Conservation (phyloP, 2,797 vertebrate genomes). For the Eidolon dupreanum region DNA sequence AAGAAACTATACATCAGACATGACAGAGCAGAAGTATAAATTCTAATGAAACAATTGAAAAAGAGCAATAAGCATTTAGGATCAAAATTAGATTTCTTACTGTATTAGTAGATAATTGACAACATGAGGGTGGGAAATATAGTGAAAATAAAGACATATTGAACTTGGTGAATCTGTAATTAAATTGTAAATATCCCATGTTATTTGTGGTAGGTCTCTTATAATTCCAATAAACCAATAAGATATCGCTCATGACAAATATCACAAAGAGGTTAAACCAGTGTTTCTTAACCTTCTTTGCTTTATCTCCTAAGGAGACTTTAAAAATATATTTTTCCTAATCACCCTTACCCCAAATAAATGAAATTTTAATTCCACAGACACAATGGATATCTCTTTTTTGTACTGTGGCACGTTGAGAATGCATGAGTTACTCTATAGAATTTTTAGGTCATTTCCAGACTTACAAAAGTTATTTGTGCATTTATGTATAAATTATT, state of each 20-base stretch:
- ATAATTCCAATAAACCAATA: neutral
- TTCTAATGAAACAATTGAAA: neutral
- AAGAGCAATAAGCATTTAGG: neutral
- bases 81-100: neutral
- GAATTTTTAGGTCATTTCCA: neutral
- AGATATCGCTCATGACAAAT: neutral
- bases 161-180: neutral
- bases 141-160: neutral
- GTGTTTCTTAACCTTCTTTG: neutral
- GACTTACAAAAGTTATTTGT: neutral
- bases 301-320: neutral
- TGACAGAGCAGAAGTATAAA: neutral
- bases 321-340: neutral
- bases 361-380: neutral
- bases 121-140: neutral
- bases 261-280: neutral
- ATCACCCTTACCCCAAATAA: neutral
- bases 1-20: neutral
- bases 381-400: neutral
- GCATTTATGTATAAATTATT: neutral
- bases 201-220: neutral
- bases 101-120: neutral
- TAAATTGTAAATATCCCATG: neutral
- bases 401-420: neutral
- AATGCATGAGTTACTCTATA: neutral